Evolutionary conservation across 2,113 vertebrate genomes (phyloP), one percentile per base, ranked within the genome.

Genomic region (Upupa epops): DNA sequence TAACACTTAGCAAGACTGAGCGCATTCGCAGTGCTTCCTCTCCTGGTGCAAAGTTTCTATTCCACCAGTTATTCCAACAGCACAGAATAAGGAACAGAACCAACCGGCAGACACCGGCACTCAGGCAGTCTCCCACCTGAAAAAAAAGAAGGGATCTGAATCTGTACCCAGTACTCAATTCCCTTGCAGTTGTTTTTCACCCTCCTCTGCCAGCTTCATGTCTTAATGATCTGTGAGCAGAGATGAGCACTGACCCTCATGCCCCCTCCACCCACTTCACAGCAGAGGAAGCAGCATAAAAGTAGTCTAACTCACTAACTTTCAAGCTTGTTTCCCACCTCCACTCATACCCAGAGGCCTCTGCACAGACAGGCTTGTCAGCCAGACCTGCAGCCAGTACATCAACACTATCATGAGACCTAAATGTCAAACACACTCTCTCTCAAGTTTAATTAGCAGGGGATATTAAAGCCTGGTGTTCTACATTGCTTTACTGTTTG

Each of bases 401-500:
- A 74, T 60, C n/a, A 77, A 49, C 4, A 1, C 1, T 28, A 63
- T 96, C 96, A 95, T 86, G 83, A 86, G 94, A 96, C 83, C 83
- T 70, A 45, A 65, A 78, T 45, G 72, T 82, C 91, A 93, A 74
- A 78, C 32, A 18, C 29, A 29, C 32, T 83, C 73, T 90, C 32
- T 83, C 64, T 88, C 51, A 91, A 75, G 55, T 76, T 91, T 90
- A 95, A 95, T 95, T 87, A 89, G 58, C 2, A 1, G 91, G 87
- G 78, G 82, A 81, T 92, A 93, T 82, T 87, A 93, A 92, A 63
- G 68, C 59, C 78, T 15, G 25, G 31, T 60, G 65, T 17, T 95
- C 59, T 65, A 42, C 40, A 87, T n/a, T 54, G 22, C 83, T 64
- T 56, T 81, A n/a, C 40, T 85, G 68, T 92, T 89, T 92, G 91